Evolutionary conservation across 2,113 vertebrate genomes (phyloP), one percentile per base, ranked within the genome.

Genomic region (Oreochromis niloticus): DNA sequence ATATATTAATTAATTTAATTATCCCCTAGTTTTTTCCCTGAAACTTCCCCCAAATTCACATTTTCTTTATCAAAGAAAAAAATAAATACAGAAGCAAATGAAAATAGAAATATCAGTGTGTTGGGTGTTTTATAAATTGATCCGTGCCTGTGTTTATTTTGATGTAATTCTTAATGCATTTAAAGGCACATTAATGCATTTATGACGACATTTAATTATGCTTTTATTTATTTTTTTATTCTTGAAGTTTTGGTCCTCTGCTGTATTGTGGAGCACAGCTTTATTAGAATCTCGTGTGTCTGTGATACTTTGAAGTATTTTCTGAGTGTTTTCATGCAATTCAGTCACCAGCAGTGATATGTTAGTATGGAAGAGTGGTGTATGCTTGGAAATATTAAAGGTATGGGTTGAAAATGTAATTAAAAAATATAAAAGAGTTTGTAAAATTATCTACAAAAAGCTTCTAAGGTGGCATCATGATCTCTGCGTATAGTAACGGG

Each of bases 361-460:
- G 46, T 78, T 78, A 50, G 27, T 50, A 32, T 78, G 71, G 27
- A 50, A 78, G 46, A 78, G 43, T 50, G 2, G 24, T 5, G 73
- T n/a, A 50, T 78, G 71, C 43, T 50, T 81, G 22, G 43, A 24
- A 96, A 95, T 96, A 95, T 95, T 96, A 95, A 27, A 36, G 8
- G 6, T 46, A 17, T 61, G 24, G 14, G 41, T 79, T 39, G 7
- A 55, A 83, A 9, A 32, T 52, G 12, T n/a, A 78, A 32, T 78
- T 50, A 13, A 78, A 78, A 75, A 19, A 52, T n/a, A 13, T 9
- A 34, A 52, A 78, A 0, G 46, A 32, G 4, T 81, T 13, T 27
- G 32, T 34, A 68, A 54, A 27, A 16, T 73, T 55, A 39, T 30
- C 46, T 36, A 61, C 4, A 22, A 34, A 41, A 55, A 36, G 59